phyloP scores from a whole-genome alignment of 1,140 invertebrate genomes.

The Helicorthomorpha holstii region DNA sequence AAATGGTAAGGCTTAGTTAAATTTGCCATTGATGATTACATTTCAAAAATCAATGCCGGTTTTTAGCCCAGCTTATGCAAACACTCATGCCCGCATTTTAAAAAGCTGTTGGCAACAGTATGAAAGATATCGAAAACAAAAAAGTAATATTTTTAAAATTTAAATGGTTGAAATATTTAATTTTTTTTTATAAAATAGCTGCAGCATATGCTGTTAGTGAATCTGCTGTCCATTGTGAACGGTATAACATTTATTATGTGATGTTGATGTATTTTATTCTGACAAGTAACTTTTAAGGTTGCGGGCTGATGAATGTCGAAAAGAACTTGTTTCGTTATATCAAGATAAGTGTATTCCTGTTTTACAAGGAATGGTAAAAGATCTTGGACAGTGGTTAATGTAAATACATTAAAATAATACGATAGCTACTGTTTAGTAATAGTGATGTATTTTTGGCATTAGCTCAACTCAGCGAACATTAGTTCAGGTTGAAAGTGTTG shows the following conservation, averaged over 20 bases:
- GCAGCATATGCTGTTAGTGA: constrained; percentile 32
- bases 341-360: not conserved
- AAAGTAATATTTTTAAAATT: constrained; percentile 4
- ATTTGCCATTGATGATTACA: not conserved
- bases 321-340: not conserved
- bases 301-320: not conserved
- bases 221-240: too few relatives aligned
- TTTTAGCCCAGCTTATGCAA: constrained; percentile 27
- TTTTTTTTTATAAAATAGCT: constrained; percentile 1
- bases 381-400: not conserved
- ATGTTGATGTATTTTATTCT: constrained; percentile 82
- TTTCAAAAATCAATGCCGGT: not conserved
- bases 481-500: not conserved
- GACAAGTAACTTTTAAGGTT: constrained; percentile 36
- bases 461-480: not conserved
- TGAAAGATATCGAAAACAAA: constrained; percentile 48
- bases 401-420: not conserved
- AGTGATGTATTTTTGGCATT: not conserved
- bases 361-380: not conserved
- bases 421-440: not conserved
- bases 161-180: constrained; percentile 2
- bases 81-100: constrained; percentile 53
- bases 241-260: constrained; percentile 56
- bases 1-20: not conserved
- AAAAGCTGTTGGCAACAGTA: constrained; percentile 84